A percentile compares a stretch with the other conserved stretches of the same genome.
Conservation (phyloP, 2,888 invertebrate species). For the Ormyrus labotus region DNA sequence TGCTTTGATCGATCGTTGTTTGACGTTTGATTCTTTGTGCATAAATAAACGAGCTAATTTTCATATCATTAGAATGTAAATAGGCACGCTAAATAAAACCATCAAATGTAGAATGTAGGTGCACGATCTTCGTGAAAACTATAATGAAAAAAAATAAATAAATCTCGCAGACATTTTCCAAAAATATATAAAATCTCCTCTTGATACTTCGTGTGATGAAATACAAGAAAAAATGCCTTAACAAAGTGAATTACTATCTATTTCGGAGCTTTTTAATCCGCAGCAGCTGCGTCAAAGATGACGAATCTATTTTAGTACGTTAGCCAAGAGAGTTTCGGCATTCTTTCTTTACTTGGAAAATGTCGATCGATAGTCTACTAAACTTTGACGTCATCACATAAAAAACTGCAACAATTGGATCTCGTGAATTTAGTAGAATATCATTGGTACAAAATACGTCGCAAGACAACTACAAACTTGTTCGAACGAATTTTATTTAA, state of each 20-base stretch:
- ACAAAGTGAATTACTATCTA: no score
- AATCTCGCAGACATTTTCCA: constrained; percentile 15
- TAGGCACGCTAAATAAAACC: constrained; percentile 8
- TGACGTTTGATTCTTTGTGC: not conserved
- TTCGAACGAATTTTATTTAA: not conserved
- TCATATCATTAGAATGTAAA: not conserved
- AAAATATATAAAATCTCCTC: not conserved
- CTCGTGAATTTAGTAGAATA: constrained; percentile 32
- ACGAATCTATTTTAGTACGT: no score
- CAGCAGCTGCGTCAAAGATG: not conserved
- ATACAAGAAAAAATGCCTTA: not conserved
- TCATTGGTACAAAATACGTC: constrained; percentile 1
- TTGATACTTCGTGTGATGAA: no score
- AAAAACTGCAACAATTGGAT: not conserved
- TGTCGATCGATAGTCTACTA: constrained; percentile 35
- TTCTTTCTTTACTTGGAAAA: constrained; percentile 15
- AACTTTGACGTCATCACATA: not conserved
- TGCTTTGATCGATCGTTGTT: no score
- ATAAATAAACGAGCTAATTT: not conserved
- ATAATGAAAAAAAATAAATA: not conserved
- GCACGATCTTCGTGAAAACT: constrained; percentile 18
- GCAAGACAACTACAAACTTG: constrained; percentile 22
- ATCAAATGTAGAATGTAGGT: constrained; percentile 9
- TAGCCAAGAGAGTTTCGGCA: not conserved
- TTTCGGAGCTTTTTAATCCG: not conserved